Evolutionary conservation across 2,888 invertebrate genomes (phyloP), one percentile per base, ranked within the genome.

Genomic region (Dryocosmus kuriphilus): DNA sequence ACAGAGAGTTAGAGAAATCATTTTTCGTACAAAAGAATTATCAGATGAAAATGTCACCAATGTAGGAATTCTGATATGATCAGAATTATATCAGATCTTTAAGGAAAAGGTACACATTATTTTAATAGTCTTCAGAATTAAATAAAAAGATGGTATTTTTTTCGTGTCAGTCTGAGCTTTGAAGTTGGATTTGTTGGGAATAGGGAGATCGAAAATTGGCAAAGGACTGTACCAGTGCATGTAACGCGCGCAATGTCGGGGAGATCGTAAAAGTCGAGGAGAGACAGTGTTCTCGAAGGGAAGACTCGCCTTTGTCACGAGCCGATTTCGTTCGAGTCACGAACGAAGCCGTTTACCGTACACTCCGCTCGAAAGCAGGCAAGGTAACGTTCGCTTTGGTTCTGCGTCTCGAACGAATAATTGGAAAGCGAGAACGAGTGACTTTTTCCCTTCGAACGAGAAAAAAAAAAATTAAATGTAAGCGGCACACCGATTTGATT

Each of bases 381-480:
- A 51, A 71, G 71, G 71, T 32, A 71, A 71, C 71, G 51, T 32
- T 71, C 71, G 71, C 71, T 71, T 71, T 71, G 71, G 71, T 71
- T 55, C 60, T 76, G 78, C 41, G 67, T 46, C 65, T 22, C 71
- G 77, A 77, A 73, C 77, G 77, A 67, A 77, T 79, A 79, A 79
- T 73, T 73, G 71, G 74, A 65, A 76, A 76, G 60, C 65, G 77
- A 30, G 24, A 63, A 75, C 27, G 32, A 51, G 60, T 65, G 27
- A 67, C 71, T 71, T 71, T 71, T 71, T 71, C 71, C 71, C 14
- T 51, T 51, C 30, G 71, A 71, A 55, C n/a, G 71, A 71, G 71
- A 51, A 71, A 71, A 51, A n/a, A 63, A 65, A 71, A 71, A 71
- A 55, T 71, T 71, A 71, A 71, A 71, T 71, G 71, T 55, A 71